Evolutionary conservation across 2,888 invertebrate species (phyloP), one percentile per base, ranked within the genome.

Genomic region (Sminthurides aquaticus): DNA sequence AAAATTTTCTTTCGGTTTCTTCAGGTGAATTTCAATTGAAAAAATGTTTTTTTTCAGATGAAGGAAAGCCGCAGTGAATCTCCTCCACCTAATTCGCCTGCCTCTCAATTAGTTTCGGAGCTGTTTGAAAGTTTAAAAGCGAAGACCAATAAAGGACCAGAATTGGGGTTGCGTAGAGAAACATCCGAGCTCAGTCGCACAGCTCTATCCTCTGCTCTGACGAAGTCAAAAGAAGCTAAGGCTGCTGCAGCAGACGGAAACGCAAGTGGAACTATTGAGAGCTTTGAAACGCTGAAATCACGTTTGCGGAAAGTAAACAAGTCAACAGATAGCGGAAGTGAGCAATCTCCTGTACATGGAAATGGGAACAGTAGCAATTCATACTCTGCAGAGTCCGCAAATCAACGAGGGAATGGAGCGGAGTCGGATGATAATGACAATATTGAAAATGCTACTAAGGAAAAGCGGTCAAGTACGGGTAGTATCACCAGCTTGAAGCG

Each of bases 401-500:
- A 49, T 25, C 57, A 66, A 5, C 58, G 55, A 20, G 66, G 63
- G 48, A 43, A 60, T 57, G 65, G 61, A 52, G 67, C 49, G 8
- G 70, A 66, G 55, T 66, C 64, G 34, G 64, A 69, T 60, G 66
- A 66, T 56, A 65, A 69, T 29, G 69, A 69, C 48, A 69, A 69
- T 63, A 67, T 61, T 48, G 73, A 73, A 62, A 69, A 69, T 43
- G 68, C 88, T 60, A 85, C 85, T 20, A 90, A 91, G 60, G 90
- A 91, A 77, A 93, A 92, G 78, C 84, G 93, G 18, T 87, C 90
- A 72, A 92, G 92, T 79, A 92, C 92, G 58, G 93, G 93, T 69
- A 91, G 91, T 80, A 94, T 94, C 76, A 91, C 88, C 78, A 93
- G 91, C 79, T 82, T 94, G 76, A 93, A 93, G 79, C 91, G 91